phyloP scores from a whole-genome alignment of 2,113 vertebrate genomes.

The Terrapene triunguis region DNA sequence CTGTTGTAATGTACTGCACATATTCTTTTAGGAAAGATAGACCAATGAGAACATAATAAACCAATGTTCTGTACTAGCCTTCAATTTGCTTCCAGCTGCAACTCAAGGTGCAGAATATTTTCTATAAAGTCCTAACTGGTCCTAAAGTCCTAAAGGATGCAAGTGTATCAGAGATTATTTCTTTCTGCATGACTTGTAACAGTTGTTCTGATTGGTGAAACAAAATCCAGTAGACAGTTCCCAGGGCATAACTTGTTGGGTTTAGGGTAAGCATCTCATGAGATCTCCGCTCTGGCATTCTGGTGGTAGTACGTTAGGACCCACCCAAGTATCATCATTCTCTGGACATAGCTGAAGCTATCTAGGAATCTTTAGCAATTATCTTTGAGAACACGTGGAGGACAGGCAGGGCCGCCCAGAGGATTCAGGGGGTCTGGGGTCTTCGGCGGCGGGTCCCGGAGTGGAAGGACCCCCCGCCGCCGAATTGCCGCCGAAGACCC shows the following conservation, averaged over 20 bases:
- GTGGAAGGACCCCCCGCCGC: too few species aligned
- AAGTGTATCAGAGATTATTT: neutral
- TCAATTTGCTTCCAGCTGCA: neutral
- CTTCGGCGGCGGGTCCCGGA: too few species aligned
- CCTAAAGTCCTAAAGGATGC: neutral
- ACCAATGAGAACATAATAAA: accelerated
- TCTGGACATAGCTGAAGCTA: too few species aligned
- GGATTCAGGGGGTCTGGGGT: too few species aligned
- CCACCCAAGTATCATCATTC: too few species aligned
- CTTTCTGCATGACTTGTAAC: neutral
- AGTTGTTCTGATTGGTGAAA: neutral
- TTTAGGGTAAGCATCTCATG: accelerated
- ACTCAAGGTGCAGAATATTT: neutral
- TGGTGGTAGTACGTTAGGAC: neutral
- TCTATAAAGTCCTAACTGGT: neutral
- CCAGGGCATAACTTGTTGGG: neutral
- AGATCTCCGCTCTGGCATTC: neutral
- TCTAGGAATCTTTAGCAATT: too few species aligned
- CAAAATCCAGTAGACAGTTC: neutral
- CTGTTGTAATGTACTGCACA: neutral
- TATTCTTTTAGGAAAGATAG: neutral
- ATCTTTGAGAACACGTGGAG: too few species aligned
- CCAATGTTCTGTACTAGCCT: neutral
- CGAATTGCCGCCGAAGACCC: too few species aligned
- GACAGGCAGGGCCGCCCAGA: too few species aligned